Evolutionary conservation across 2,888 invertebrate species (phyloP).

Genomic region (Archips crataeganus): DNA sequence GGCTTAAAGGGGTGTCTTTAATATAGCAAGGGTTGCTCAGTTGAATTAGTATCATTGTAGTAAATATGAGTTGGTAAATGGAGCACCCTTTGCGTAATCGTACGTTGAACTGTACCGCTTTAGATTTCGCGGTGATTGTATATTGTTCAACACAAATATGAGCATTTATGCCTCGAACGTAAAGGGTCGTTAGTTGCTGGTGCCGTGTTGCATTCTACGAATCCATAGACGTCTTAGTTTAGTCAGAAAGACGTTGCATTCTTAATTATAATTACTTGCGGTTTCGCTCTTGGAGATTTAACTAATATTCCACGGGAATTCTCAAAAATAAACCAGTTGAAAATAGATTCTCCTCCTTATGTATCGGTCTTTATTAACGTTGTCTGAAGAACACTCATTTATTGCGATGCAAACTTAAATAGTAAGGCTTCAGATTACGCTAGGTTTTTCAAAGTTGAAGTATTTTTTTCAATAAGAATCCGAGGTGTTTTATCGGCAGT

Average conservation of each 20-base stretch:
- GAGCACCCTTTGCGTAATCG: background rate
- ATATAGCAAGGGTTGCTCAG: conserved; percentile 2
- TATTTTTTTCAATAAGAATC: background rate
- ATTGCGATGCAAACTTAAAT: background rate
- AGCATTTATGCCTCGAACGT: background rate
- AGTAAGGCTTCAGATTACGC: background rate
- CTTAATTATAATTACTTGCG: too few relatives aligned
- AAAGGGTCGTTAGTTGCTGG: background rate
- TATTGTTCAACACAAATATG: background rate
- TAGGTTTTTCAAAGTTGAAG: background rate
- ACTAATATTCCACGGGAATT: too few relatives aligned
- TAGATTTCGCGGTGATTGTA: conserved; percentile 1
- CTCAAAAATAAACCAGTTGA: too few relatives aligned
- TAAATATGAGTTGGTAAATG: conserved; percentile 15
- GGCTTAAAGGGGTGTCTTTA: conserved; percentile 9
- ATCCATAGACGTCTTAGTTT: background rate
- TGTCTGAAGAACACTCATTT: too few relatives aligned
- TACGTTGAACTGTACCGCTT: background rate
- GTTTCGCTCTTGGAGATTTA: too few relatives aligned
- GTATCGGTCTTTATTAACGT: too few relatives aligned
- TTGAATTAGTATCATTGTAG: conserved; percentile 13
- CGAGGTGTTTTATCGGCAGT: conserved; percentile 10
- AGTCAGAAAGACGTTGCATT: background rate
- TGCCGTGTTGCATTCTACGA: background rate
- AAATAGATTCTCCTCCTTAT: too few relatives aligned